Conservation (phyloP, 2,113 vertebrate species). For the Stegostoma tigrinum region DNA sequence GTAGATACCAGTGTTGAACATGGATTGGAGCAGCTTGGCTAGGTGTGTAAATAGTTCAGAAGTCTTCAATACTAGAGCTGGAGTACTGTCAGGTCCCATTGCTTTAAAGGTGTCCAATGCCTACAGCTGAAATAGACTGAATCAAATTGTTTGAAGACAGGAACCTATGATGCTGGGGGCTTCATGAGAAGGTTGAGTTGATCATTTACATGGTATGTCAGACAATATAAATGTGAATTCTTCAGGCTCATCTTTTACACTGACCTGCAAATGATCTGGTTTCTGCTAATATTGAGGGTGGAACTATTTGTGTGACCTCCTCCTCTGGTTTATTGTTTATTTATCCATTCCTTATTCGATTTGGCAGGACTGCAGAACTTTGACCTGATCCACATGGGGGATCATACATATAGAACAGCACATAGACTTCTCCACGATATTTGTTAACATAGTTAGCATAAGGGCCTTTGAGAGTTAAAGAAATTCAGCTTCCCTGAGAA, state of each 20-base stretch:
- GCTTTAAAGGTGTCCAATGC: neutral
- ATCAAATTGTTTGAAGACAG: neutral
- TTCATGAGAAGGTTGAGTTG: neutral
- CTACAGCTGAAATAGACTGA: neutral
- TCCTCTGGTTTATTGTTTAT: neutral
- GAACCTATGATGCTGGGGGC: neutral
- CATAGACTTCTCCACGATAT: neutral
- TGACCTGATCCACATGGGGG: neutral
- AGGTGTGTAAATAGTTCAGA: neutral
- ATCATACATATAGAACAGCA: neutral
- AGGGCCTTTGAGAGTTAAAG: neutral
- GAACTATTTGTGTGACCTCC: neutral
- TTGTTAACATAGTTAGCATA: neutral
- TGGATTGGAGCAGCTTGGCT: neutral
- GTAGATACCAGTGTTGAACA: neutral
- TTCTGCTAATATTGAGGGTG: neutral
- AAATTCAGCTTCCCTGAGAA: neutral
- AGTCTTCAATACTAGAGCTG: neutral
- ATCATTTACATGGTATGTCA: neutral
- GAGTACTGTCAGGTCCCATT: neutral
- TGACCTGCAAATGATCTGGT: neutral
- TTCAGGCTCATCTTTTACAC: neutral
- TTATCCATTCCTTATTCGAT: neutral
- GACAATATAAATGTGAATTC: neutral
- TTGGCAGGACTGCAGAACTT: too few relatives aligned